phyloP scores from a whole-genome alignment of 2,113 vertebrate species.

The Poeciliopsis prolifica region DNA sequence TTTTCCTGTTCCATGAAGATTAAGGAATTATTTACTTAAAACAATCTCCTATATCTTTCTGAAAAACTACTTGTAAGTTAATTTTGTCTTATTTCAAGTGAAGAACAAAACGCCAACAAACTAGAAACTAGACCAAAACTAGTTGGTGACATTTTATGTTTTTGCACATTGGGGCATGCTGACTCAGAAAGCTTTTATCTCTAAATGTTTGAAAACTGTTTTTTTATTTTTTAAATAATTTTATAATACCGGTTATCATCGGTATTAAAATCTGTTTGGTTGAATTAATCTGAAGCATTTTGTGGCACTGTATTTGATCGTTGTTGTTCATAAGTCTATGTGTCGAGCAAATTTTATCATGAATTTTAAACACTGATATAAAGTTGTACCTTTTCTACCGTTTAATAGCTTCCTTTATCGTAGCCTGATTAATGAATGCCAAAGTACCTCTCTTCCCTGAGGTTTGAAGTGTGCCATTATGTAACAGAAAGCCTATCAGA shows the following conservation, averaged over 20 bases:
- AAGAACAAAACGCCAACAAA: no score
- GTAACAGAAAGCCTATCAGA: neutral
- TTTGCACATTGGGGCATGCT: no score
- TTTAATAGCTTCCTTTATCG: neutral
- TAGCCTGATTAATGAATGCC: slow-evolving; percentile 1
- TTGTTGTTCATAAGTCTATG: neutral
- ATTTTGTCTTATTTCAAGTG: no score
- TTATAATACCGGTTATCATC: neutral
- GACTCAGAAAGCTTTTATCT: neutral
- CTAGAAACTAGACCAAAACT: no score
- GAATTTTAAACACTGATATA: neutral
- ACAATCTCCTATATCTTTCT: no score
- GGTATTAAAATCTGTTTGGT: neutral
- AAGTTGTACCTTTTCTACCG: neutral
- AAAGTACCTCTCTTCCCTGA: neutral
- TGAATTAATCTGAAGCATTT: neutral
- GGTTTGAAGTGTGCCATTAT: slow-evolving; percentile 3
- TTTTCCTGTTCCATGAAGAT: no score
- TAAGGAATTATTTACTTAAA: no score
- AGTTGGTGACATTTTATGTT: no score
- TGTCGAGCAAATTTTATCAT: neutral
- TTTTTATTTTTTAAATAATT: neutral
- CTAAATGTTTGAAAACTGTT: neutral
- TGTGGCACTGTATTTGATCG: no score
- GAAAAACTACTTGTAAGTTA: no score